Base-by-base conservation (phyloP, 2,113 vertebrate species). In the Corythoichthys intestinalis region DNA sequence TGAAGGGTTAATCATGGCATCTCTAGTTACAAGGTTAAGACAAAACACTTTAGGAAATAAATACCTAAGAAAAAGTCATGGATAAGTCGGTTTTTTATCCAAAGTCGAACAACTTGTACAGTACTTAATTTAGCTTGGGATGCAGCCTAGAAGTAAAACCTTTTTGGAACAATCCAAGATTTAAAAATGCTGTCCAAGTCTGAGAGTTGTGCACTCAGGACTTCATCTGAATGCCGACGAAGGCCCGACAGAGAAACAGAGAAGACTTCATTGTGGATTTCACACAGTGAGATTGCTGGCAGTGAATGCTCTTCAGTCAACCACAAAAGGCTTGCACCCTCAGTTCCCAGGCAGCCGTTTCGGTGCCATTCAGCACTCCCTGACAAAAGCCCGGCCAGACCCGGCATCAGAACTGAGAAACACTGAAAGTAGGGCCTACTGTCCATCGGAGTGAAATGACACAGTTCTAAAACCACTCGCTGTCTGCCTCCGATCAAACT, bases 251-350 rank as follows among this genome's bases (percentile, higher is more conserved):
- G 68, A 78, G 75, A 78, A 88, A 86, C 80, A 74, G 72, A 74
- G 81, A 66, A 81, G 84, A 75, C 73, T 80, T 80, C 82, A 84
- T 85, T 90, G 84, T 86, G 86, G 85, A 87, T 85, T 87, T 89
- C 78, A 86, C 67, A 65, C 75, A 74, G 75, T 64, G 80, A 83
- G 75, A 77, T 76, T 48, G 62, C 66, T 75, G 76, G 71, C 79
- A 69, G 73, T 86, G 71, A 90, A 91, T 84, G 80, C 78, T 66
- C 78, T 71, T 82, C 70, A 76, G 61, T 87, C 89, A 89, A 74
- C 89, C 88, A 74, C 89, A 74, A 62, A 90, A 79, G 85, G 88
- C 82, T 81, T 74, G 80, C 70, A 78, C 72, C 74, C 78, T 62
- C 62, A 54, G 70, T 91, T 92, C 90, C 88, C 89, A 90, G 86